Percentiles rank a stretch among this genome's conserved stretches.
phyloP scores from a whole-genome alignment of 2,888 invertebrate species.

The Stomorhina lunata region DNA sequence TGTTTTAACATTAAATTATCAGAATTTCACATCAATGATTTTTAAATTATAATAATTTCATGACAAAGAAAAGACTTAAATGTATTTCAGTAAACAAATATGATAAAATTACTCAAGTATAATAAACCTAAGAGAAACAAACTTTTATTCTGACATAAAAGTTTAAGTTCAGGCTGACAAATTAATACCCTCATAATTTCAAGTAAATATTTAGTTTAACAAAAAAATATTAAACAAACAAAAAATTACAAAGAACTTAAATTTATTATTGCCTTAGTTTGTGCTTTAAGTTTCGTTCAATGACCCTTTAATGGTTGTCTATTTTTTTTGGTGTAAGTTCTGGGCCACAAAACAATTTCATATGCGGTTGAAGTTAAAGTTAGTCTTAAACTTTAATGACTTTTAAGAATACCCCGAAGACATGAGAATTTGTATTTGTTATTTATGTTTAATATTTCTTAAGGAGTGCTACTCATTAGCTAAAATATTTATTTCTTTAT shows the following conservation, averaged over 20 bases:
- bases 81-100: background rate
- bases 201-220: background rate
- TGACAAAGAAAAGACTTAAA: background rate
- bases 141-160: constrained; percentile 44
- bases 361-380: no score
- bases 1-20: constrained; percentile 16
- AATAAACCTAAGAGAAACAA: constrained; percentile 9
- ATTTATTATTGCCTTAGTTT: background rate
- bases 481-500: background rate
- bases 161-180: background rate
- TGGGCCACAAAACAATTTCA: background rate
- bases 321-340: background rate
- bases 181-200: background rate
- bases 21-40: constrained; percentile 36
- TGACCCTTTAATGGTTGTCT: constrained; percentile 6
- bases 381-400: constrained; percentile 21
- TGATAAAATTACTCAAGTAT: constrained; percentile 1
- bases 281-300: constrained; percentile 34
- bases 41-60: constrained; percentile 2
- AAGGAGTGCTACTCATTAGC: constrained; percentile 27
- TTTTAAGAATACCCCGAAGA: background rate
- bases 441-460: constrained; percentile 2
- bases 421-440: constrained; percentile 12
- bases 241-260: constrained; percentile 6
- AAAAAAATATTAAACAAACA: background rate